A percentile compares a stretch with the other conserved stretches of the same genome.
phyloP scores from a whole-genome alignment of 2,888 invertebrate species.

The Mythimna albipuncta region DNA sequence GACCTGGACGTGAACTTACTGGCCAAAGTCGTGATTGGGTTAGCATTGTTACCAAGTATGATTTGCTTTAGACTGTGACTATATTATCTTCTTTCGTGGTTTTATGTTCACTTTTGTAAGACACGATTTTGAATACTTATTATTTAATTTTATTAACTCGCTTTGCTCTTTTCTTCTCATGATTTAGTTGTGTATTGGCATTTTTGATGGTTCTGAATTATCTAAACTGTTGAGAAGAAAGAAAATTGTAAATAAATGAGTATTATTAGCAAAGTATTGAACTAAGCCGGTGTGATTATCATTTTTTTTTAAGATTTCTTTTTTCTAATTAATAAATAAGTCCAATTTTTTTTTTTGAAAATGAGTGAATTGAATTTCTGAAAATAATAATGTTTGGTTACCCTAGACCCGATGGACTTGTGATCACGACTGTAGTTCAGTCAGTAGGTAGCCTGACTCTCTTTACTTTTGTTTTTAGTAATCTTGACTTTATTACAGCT shows the following conservation, averaged over 20 bases:
- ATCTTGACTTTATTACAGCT: conserved; percentile 15
- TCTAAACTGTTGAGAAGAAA: not conserved
- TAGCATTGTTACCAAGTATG: conserved; percentile 51
- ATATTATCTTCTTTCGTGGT: not conserved
- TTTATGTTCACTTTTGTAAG: not conserved
- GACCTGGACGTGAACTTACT: conserved; percentile 70
- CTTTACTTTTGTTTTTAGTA: conserved; percentile 26
- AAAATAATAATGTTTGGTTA: conserved; percentile 26
- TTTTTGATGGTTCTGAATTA: not conserved
- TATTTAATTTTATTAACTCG: not conserved
- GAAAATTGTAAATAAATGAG: not conserved
- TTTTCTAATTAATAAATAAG: not conserved
- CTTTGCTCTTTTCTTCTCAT: too few relatives aligned
- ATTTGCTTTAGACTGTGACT: conserved; percentile 30
- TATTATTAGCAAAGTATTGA: too few relatives aligned
- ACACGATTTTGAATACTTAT: not conserved
- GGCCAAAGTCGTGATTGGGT: conserved; percentile 66
- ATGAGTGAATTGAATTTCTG: too few relatives aligned
- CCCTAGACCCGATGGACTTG: conserved; percentile 30
- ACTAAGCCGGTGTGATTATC: too few relatives aligned
- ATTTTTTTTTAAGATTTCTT: too few relatives aligned
- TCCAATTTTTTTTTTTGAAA: not conserved
- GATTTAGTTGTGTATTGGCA: too few relatives aligned
- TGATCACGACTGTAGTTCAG: conserved; percentile 53
- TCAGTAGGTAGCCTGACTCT: conserved; percentile 24